A percentile compares a stretch with the other conserved stretches of the same genome.
Evolutionary conservation across 2,888 invertebrate genomes (phyloP).

Genomic region (Sphecodes monilicornis): DNA sequence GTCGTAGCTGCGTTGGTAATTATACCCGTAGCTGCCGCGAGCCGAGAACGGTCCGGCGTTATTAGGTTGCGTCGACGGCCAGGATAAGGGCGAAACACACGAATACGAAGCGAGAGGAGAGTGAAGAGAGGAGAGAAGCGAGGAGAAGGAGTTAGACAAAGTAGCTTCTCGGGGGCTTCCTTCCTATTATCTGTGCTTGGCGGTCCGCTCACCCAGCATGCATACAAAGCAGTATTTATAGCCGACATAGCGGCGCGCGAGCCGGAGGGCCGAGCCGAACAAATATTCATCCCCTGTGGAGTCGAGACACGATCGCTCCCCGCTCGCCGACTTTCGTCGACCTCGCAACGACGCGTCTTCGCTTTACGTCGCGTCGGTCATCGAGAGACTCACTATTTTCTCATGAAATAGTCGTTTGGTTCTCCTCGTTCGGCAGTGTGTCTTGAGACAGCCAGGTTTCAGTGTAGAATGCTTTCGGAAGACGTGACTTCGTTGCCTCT

Average conservation of each 20-base stretch:
- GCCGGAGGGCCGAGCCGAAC: conserved; percentile 59
- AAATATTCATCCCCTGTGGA: conserved; percentile 69
- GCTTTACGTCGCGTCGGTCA: not conserved
- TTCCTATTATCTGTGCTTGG: conserved; percentile 78
- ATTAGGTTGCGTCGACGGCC: conserved; percentile 51
- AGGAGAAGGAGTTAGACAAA: conserved; percentile 67
- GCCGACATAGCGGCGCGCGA: conserved; percentile 50
- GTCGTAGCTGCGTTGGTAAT: conserved; percentile 42
- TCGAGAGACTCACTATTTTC: not conserved
- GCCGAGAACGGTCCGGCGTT: conserved; percentile 37
- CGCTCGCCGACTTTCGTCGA: conserved; percentile 27
- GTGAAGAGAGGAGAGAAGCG: not conserved
- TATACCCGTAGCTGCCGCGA: conserved; percentile 45
- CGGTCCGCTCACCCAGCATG: conserved; percentile 73
- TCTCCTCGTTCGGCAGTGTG: not conserved
- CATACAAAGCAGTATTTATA: conserved; percentile 81
- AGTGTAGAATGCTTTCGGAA: not conserved
- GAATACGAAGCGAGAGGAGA: not conserved
- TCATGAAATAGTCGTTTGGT: not conserved
- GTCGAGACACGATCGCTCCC: conserved; percentile 68
- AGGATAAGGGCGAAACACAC: conserved; percentile 1
- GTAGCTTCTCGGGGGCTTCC: conserved; percentile 73
- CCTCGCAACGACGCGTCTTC: conserved; percentile 6
- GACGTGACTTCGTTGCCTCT: not conserved
- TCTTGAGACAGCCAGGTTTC: not conserved